Evolutionary conservation across 2,797 vertebrate species (phyloP), one percentile per base, ranked within the genome.

Genomic region (Oryzias sinensis): DNA sequence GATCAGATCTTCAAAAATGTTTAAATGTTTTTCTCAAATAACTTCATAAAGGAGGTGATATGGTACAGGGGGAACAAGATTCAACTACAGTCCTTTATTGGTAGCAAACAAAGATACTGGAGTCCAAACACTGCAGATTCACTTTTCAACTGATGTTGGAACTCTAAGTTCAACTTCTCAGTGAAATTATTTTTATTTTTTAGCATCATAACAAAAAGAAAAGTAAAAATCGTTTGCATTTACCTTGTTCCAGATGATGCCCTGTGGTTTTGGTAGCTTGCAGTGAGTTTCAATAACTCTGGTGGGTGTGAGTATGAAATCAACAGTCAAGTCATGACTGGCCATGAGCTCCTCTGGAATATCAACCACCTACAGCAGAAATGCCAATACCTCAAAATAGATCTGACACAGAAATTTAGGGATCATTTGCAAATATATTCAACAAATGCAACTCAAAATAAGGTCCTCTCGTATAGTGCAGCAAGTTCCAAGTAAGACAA

Each of bases 251-350:
- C 97, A 99, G 16, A 90, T 80, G 72, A 99, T 94, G 33, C 94
- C 97, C 2, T 58, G 67, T 46, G 97, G 97, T 65, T 94, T 96
- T 0, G 91, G 91, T 11, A 79, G 72, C 53, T 62, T 72, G 72
- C 96, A 97, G 0, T 93, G 56, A 0, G 96, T 98, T 71, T 87
- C 57, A 63, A 99, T 93, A 17, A 93, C 85, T 81, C 93, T 93
- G 9, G 93, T 96, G 1, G 97, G 96, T 4, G 97, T 99, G 49
- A 99, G 91, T 74, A 99, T 94, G 64, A 94, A 99, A 88, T 99
- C 95, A 55, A 99, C 96, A 0, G 92, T 95, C 74, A 99, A 89
- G 82, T 99, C 97, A 5, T 99, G 95, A 43, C 87, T 91, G 53
- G 76, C 95, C 0, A 95, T 81, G 0, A 99, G 89, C 4, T 87